A percentile compares a stretch with the other conserved stretches of the same genome.
These are phyloP conservation scores for Glossophaga mutica DNA, from an alignment of 2,797 vertebrate species.

Conservation along the genomic window DNA sequence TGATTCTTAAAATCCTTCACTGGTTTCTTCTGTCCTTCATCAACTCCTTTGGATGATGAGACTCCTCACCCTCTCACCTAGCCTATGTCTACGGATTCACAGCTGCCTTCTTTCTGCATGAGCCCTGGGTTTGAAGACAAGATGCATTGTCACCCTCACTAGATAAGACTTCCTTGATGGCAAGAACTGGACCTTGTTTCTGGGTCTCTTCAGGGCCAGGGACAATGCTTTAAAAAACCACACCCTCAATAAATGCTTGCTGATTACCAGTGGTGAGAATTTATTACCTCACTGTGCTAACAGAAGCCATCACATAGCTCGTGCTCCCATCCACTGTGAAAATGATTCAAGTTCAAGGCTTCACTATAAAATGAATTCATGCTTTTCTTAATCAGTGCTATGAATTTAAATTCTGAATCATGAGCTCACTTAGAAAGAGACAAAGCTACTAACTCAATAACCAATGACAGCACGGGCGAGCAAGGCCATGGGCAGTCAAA, in stretches of 20 bases:
- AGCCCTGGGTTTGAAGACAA: background rate
- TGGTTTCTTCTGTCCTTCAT: background rate
- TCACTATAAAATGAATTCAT: constrained; percentile 47
- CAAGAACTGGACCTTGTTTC: background rate
- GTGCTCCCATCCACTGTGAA: background rate
- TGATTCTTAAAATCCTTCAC: background rate
- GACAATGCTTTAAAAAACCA: background rate
- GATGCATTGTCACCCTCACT: background rate
- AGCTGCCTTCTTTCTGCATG: background rate
- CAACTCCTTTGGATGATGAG: no score
- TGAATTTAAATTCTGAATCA: constrained; percentile 65
- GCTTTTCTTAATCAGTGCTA: constrained; percentile 47
- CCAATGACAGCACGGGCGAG: background rate
- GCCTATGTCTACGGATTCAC: background rate
- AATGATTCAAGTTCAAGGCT: constrained; percentile 21
- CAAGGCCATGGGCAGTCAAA: background rate
- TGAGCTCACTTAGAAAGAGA: constrained; percentile 48
- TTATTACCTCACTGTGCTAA: background rate
- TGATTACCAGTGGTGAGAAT: background rate
- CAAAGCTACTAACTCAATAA: constrained; percentile 48
- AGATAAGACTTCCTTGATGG: background rate
- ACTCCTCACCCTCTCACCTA: background rate
- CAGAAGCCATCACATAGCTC: background rate
- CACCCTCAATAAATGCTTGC: background rate
- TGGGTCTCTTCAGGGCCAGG: background rate